These are phyloP conservation scores for Lordiphosa mommai DNA, from an alignment of 1,140 invertebrate genomes.

Conservation along the genomic window DNA sequence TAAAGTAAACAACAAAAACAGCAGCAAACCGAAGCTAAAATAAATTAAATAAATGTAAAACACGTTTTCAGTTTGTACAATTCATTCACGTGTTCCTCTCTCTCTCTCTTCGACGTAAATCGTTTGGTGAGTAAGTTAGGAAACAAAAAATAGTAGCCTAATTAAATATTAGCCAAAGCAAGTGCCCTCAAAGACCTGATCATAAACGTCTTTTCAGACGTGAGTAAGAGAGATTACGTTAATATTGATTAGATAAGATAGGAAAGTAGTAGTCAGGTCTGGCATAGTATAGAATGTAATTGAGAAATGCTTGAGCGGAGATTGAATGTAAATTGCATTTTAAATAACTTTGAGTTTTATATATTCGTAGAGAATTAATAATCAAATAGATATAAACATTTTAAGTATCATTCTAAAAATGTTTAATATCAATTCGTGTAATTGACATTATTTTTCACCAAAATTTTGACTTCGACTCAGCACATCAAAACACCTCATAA, in stretches of 20 bases:
- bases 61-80: slow-evolving; percentile 9
- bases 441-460: no score
- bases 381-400: no score
- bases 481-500: no score
- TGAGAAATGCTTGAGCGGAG: no score
- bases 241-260: slow-evolving; percentile 54
- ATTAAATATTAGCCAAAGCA: slow-evolving; percentile 21
- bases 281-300: neutral
- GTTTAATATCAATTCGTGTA: no score
- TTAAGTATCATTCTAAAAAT: no score
- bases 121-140: neutral
- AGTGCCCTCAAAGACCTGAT: slow-evolving; percentile 1
- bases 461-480: no score
- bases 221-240: slow-evolving; percentile 23
- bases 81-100: neutral
- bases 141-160: slow-evolving; percentile 25
- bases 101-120: neutral
- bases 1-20: slow-evolving; percentile 40
- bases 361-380: no score
- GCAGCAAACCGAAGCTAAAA: slow-evolving; percentile 31
- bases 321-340: no score
- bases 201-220: slow-evolving; percentile 19
- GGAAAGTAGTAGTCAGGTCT: neutral
- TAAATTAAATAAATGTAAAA: slow-evolving; percentile 45
- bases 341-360: no score